Evolutionary conservation across 2,888 invertebrate genomes (phyloP).

Genomic region (Arenicola marina): DNA sequence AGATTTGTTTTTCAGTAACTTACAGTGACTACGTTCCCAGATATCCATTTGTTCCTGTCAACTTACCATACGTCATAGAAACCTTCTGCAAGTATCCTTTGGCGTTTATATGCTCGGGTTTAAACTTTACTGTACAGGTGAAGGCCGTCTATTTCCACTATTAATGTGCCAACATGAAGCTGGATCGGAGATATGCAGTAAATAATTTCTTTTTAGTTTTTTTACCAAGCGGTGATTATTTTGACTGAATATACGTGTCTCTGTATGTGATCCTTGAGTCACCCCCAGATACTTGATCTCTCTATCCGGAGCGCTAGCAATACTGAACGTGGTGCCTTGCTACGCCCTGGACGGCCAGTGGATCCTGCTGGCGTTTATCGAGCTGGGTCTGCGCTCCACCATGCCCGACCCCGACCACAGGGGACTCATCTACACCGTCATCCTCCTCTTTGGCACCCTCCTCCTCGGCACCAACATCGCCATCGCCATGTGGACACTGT

Average conservation of each 20-base stretch:
- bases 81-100: slow-evolving; percentile 78
- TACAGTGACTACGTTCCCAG: slow-evolving; percentile 73
- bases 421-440: slow-evolving; percentile 71
- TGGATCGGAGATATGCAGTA: too few species aligned
- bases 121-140: too few species aligned
- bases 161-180: too few species aligned
- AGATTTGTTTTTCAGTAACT: slow-evolving; percentile 66
- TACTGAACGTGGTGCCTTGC: slow-evolving; percentile 90
- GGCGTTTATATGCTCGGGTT: too few species aligned
- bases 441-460: slow-evolving; percentile 76
- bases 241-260: too few species aligned
- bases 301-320: slow-evolving; percentile 81
- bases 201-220: too few species aligned
- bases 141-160: not conserved
- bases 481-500: slow-evolving; percentile 63
- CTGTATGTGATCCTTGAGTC: slow-evolving; percentile 5
- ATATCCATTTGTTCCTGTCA: slow-evolving; percentile 47
- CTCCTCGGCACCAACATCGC: slow-evolving; percentile 71
- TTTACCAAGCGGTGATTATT: too few species aligned
- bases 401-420: slow-evolving; percentile 54
- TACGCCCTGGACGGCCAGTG: slow-evolving; percentile 92
- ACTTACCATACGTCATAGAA: slow-evolving; percentile 66
- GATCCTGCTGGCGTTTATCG: slow-evolving; percentile 70
- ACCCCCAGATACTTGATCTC: slow-evolving; percentile 69
- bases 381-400: slow-evolving; percentile 46